Evolutionary conservation across 2,888 invertebrate genomes (phyloP).

Genomic region (Ramazzottius varieornatus): DNA sequence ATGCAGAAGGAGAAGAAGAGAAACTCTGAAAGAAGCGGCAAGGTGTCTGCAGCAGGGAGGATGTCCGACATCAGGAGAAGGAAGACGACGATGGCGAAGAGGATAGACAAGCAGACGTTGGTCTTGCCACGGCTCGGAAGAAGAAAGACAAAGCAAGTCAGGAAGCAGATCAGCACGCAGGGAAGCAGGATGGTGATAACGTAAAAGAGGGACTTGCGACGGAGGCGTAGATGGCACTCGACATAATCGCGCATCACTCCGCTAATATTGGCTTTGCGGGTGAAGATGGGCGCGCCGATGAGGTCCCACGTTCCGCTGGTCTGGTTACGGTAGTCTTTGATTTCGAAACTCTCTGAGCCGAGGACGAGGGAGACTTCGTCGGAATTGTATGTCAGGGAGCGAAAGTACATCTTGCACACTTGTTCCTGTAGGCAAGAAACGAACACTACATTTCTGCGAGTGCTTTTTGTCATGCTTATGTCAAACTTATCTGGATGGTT

Average conservation of each 20-base stretch:
- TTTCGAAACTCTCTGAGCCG: neutral
- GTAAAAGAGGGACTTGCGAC: neutral
- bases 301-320: neutral
- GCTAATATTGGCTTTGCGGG: neutral
- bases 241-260: neutral
- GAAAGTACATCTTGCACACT: neutral
- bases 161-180: neutral
- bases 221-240: neutral
- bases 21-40: neutral
- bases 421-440: neutral
- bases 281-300: neutral
- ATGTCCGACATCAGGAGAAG: neutral
- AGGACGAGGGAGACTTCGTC: neutral
- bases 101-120: neutral
- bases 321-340: slow-evolving; percentile 2
- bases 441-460: too few species aligned
- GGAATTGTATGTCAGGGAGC: neutral
- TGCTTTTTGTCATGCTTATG: too few species aligned
- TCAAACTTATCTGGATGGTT: too few species aligned
- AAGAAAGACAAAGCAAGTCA: neutral
- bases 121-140: neutral
- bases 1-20: neutral
- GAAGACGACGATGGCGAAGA: slow-evolving; percentile 1
- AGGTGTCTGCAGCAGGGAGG: neutral
- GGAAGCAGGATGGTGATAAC: neutral